Evolutionary conservation across 2,113 vertebrate genomes (phyloP).

Genomic region (Perca flavescens): DNA sequence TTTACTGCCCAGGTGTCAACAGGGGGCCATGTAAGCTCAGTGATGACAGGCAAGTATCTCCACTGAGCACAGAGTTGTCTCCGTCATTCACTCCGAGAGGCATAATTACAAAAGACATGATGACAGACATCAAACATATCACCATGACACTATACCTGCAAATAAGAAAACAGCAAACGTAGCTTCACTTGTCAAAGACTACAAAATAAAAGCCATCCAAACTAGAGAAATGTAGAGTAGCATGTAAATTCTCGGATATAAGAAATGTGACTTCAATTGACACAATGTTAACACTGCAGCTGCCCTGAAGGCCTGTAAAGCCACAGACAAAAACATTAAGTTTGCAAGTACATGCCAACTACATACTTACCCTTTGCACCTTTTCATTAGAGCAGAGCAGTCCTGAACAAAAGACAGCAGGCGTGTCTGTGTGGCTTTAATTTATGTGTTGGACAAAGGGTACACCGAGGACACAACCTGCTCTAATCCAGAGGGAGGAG

Average conservation of each 20-base stretch:
- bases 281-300: not conserved
- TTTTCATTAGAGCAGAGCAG: constrained; percentile 45
- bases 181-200: not conserved
- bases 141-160: not conserved
- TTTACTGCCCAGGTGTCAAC: not conserved
- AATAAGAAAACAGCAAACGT: not conserved
- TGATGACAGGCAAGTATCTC: not conserved
- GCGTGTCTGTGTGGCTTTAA: constrained; percentile 11
- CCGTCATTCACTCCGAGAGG: not conserved
- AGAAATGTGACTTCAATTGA: not conserved
- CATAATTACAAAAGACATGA: not conserved
- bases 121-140: not conserved
- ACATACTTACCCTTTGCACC: constrained; percentile 28
- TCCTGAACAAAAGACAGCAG: not conserved
- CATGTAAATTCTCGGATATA: not conserved
- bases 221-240: not conserved
- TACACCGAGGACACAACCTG: constrained; percentile 9
- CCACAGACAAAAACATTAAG: not conserved
- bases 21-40: constrained; percentile 9
- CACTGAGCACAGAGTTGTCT: not conserved
- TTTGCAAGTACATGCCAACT: not conserved
- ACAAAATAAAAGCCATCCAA: not conserved
- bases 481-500: constrained; percentile 38
- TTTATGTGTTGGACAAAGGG: constrained; percentile 25
- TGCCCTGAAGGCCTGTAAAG: not conserved